phyloP scores from a whole-genome alignment of 2,113 vertebrate species.

The Chiloscyllium plagiosum region DNA sequence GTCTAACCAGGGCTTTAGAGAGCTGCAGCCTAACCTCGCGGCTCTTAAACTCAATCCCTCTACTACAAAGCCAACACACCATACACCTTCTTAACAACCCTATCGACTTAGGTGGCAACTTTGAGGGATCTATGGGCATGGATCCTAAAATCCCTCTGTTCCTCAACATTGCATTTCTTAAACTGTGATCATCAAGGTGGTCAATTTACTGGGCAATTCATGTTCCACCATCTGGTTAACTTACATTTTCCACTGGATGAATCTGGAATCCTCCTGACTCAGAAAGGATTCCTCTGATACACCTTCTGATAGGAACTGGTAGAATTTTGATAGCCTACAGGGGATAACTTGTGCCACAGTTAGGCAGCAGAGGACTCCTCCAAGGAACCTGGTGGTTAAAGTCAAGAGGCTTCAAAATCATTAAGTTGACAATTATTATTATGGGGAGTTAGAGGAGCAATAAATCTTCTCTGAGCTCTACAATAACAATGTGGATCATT shows the following conservation, averaged over 20 bases:
- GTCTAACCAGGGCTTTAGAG: too few species aligned
- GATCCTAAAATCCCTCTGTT: too few species aligned
- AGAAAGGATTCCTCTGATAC: background rate
- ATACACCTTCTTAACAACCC: too few species aligned
- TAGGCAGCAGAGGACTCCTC: background rate
- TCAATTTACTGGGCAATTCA: background rate
- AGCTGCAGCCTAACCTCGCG: too few species aligned
- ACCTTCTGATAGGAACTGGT: background rate
- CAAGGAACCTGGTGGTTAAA: background rate
- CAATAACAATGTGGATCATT: background rate
- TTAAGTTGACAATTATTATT: background rate
- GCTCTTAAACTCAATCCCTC: too few species aligned
- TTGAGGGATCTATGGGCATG: too few species aligned
- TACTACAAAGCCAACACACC: too few species aligned
- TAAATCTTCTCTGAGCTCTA: background rate
- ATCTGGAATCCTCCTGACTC: background rate
- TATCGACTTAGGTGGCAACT: too few species aligned
- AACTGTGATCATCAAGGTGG: background rate
- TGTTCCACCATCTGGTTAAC: background rate
- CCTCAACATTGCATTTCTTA: too few species aligned
- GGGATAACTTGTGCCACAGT: background rate
- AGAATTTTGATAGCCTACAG: background rate
- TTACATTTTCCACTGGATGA: background rate
- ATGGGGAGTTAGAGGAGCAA: too few species aligned
- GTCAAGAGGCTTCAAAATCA: background rate